Evolutionary conservation across 2,888 invertebrate species (phyloP), one percentile per base, ranked within the genome.

Genomic region (Polydrusus cervinus): DNA sequence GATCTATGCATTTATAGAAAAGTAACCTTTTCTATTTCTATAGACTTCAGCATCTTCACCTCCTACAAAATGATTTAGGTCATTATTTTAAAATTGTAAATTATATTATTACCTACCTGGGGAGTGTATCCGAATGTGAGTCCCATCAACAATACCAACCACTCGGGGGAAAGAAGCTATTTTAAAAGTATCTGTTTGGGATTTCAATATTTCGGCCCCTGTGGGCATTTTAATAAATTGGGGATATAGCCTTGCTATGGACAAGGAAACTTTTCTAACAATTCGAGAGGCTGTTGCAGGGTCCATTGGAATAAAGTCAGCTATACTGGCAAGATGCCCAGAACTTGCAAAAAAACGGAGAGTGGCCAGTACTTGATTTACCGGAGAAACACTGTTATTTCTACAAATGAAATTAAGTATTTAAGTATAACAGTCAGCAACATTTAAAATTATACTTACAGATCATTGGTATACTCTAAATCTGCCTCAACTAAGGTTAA

Each of bases 1-100:
- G 8, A 76, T 77, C 68, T 83, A 82, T 14, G 82, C 79, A 64
- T 83, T 84, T 1, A 82, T 49, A 13, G 81, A 82, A 78, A 83
- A 83, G 60, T 76, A 80, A 3, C 79, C 78, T 71, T 82, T 83
- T 47, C 80, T 69, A 68, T 83, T 82, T 49, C 81, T 45, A 53
- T 77, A 82, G 9, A 78, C 67, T 76, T 83, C 82, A 25, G 79
- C 78, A 72, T 81, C 71, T 13, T 80, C 74, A 55, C 80, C 80
- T 13, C 78, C 78, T 71, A 30, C 1, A 71, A 68, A 57, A n/a
- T n/a, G 3, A 25, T 25, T 3, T 5, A 25, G 25, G 25, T 25
- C 3, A 47, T n/a, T 47, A 47, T 40, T 43, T 14, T 13, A 71
- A 49, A 2, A 47, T 47, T 47, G n/a, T 47, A 2, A n/a, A 10